Evolutionary conservation across 2,888 invertebrate genomes (phyloP), one percentile per base, ranked within the genome.

Genomic region (Tetheella fluctuosa): DNA sequence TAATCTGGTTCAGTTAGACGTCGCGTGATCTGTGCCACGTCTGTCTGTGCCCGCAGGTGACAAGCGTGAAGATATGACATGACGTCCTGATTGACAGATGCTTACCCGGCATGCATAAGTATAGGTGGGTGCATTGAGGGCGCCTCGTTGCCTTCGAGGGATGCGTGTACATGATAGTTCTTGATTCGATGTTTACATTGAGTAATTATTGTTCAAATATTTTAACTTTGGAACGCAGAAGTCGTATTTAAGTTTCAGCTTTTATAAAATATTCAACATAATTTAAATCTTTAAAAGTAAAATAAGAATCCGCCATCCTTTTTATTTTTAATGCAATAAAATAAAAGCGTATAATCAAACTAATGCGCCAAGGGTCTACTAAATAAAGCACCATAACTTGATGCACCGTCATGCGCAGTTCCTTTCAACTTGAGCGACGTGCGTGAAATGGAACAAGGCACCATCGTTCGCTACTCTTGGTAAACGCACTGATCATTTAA

Each of bases 41-140:
- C 67, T 65, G 58, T 23, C 56, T 52, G 55, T 61, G 71, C 76
- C 68, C 60, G 60, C 67, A 72, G 55, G 81, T 78, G 85, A 84
- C 83, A 77, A 73, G 67, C 79, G 76, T 76, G 76, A 77, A 73
- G 73, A 78, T 75, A 66, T 68, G 66, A 64, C 64, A 68, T 73
- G 81, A 76, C 74, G 66, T 72, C 28, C 54, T 20, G 71, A n/a
- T n/a, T n/a, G n/a, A 67, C 69, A 67, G 69, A 63, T 66, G 67
- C 65, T 68, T 68, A 61, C 57, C 62, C 63, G 56, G 61, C 34
- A 63, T 61, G 64, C 66, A 64, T 56, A 64, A 64, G 62, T 57
- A 64, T 58, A 54, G 60, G 64, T 61, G 55, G 55, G 25, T 25
- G 23, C 23, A 52, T 64, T 64, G 64, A 34, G 17, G 28, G 54